Percentiles rank a stretch among this genome's conserved stretches.
These are phyloP conservation scores for Poeciliopsis turrubarensis DNA, from an alignment of 2,113 vertebrate genomes.

Conservation along the genomic window DNA sequence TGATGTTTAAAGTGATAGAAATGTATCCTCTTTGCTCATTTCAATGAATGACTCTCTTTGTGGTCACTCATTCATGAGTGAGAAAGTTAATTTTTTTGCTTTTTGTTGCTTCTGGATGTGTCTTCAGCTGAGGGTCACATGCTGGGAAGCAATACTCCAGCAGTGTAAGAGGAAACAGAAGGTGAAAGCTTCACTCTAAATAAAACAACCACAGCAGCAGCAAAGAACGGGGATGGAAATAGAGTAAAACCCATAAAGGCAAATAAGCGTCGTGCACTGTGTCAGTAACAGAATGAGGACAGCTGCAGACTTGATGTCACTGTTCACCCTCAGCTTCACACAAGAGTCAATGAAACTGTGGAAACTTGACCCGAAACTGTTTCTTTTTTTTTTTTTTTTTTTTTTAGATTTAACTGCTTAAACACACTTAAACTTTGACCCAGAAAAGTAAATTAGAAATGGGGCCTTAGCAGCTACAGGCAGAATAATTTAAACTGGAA, in stretches of 20 bases:
- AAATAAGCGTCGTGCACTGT: conserved; percentile 43
- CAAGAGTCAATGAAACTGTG: conserved; percentile 3
- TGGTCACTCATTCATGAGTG: conserved; percentile 1
- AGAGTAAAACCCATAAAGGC: conserved; percentile 54
- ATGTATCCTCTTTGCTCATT: background rate
- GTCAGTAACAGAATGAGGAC: conserved; percentile 60
- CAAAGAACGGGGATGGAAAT: background rate
- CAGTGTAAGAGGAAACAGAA: background rate
- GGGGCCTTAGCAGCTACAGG: conserved; percentile 36
- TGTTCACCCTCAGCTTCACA: conserved; percentile 34
- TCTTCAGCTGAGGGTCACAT: conserved; percentile 31
- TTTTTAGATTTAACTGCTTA: conserved; percentile 31
- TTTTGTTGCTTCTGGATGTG: conserved; percentile 1
- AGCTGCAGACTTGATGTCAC: conserved; percentile 27
- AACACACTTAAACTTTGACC: conserved; percentile 53
- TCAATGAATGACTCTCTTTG: conserved; percentile 2
- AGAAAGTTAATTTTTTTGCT: background rate
- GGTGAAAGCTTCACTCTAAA: conserved; percentile 8
- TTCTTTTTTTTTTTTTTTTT: background rate
- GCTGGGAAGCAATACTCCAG: background rate
- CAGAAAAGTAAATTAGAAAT: conserved; percentile 51
- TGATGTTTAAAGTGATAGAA: background rate
- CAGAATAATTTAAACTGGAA: conserved; percentile 39
- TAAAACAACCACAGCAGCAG: conserved; percentile 9
- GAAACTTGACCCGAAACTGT: conserved; percentile 29